phyloP scores from a whole-genome alignment of 2,888 invertebrate genomes.

The Celastrina argiolus region DNA sequence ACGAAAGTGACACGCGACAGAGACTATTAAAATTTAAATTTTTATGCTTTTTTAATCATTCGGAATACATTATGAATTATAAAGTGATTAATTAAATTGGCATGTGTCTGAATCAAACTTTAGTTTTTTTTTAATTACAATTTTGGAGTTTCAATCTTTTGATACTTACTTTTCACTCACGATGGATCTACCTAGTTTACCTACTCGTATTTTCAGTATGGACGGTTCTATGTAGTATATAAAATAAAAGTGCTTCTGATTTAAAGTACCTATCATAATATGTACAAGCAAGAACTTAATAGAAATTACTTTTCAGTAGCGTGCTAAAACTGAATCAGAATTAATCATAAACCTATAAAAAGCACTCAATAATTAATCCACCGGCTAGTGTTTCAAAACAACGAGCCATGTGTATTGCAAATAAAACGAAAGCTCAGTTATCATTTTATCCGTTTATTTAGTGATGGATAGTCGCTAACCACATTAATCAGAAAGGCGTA shows the following conservation, averaged over 20 bases:
- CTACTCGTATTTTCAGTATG: too few species aligned
- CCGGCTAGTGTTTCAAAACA: conserved; percentile 12
- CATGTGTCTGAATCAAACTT: not conserved
- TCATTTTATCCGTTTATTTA: conserved; percentile 30
- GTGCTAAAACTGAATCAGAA: not conserved
- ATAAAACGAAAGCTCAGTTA: conserved; percentile 15
- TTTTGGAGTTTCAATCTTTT: not conserved
- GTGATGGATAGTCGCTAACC: conserved; percentile 37
- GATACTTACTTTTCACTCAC: not conserved
- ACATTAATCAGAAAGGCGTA: conserved; percentile 39
- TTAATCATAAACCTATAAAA: not conserved
- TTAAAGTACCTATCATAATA: too few species aligned
- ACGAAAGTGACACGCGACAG: not conserved
- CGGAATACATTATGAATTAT: not conserved
- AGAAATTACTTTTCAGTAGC: not conserved
- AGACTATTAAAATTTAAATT: not conserved
- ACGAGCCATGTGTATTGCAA: not conserved
- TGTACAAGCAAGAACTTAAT: not conserved
- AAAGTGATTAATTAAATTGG: not conserved
- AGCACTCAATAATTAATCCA: not conserved
- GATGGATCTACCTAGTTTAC: not conserved
- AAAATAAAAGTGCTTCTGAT: too few species aligned
- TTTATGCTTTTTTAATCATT: not conserved
- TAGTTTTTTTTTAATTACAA: not conserved
- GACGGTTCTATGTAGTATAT: too few species aligned